phyloP scores from a whole-genome alignment of 1,140 invertebrate genomes.

The Eumeta japonica region DNA sequence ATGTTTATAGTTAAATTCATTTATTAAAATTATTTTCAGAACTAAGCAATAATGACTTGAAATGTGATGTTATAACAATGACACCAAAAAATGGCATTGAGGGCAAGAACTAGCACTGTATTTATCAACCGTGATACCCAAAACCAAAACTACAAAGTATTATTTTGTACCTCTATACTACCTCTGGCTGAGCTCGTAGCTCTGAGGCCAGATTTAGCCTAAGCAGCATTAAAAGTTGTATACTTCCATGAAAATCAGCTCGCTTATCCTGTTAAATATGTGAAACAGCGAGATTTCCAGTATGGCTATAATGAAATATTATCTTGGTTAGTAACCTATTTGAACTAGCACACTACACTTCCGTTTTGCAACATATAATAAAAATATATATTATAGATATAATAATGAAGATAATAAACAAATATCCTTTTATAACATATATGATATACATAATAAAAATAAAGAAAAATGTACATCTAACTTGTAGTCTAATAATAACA shows the following conservation, averaged over 20 bases:
- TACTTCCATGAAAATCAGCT: conserved; percentile 84
- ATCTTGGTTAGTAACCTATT: conserved; percentile 58
- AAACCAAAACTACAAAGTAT: conserved; percentile 52
- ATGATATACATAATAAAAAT: no score
- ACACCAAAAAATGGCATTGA: conserved; percentile 79
- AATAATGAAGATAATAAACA: no score
- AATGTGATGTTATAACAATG: conserved; percentile 61
- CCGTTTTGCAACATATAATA: not conserved
- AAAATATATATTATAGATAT: conserved; percentile 5
- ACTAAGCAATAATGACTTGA: conserved; percentile 27
- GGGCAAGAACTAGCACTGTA: conserved; percentile 67
- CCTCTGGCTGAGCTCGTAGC: conserved; percentile 71
- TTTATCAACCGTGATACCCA: conserved; percentile 63
- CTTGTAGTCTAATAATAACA: no score
- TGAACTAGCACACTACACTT: no score
- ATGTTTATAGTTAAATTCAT: no score
- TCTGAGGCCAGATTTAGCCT: conserved; percentile 63
- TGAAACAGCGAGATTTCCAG: conserved; percentile 73
- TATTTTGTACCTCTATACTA: conserved; percentile 74
- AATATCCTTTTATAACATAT: no score
- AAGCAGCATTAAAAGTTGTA: conserved; percentile 65
- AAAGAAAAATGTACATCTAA: no score
- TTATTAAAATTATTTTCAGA: conserved; percentile 18
- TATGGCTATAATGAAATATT: conserved; percentile 78
- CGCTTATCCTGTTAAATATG: conserved; percentile 67